Evolutionary conservation across 2,113 vertebrate genomes (phyloP).

Genomic region (Chunga burmeisteri): DNA sequence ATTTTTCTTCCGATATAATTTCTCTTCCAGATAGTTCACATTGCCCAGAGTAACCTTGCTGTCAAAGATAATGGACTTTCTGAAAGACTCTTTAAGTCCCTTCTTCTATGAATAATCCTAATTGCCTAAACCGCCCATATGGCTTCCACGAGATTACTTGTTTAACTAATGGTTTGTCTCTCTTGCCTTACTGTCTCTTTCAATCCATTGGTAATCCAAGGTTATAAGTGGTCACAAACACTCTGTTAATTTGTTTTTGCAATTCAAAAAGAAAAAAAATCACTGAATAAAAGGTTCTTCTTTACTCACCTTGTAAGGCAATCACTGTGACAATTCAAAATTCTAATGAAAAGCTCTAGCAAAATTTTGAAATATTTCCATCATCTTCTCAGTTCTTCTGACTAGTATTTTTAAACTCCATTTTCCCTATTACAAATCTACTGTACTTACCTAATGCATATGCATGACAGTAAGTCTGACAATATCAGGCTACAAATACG

Average conservation of each 20-base stretch:
- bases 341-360: background rate
- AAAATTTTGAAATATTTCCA: background rate
- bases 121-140: conserved; percentile 54
- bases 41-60: conserved; percentile 33
- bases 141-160: conserved; percentile 47
- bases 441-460: background rate
- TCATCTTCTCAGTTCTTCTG: background rate
- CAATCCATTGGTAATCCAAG: conserved; percentile 38
- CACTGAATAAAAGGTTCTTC: background rate
- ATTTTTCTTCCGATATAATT: background rate
- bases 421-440: background rate
- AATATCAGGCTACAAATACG: background rate
- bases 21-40: background rate
- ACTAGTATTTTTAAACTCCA: background rate
- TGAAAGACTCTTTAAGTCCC: conserved; percentile 16
- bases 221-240: conserved; percentile 25
- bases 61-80: conserved; percentile 39
- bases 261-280: background rate
- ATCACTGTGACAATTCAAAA: background rate
- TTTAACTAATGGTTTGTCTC: conserved; percentile 43
- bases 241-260: background rate
- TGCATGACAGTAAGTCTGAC: background rate
- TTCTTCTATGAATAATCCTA: conserved; percentile 49
- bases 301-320: background rate
- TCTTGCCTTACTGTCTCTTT: conserved; percentile 43